Conservation (phyloP, 2,113 vertebrate genomes). For the Ancistrus triradiatus region DNA sequence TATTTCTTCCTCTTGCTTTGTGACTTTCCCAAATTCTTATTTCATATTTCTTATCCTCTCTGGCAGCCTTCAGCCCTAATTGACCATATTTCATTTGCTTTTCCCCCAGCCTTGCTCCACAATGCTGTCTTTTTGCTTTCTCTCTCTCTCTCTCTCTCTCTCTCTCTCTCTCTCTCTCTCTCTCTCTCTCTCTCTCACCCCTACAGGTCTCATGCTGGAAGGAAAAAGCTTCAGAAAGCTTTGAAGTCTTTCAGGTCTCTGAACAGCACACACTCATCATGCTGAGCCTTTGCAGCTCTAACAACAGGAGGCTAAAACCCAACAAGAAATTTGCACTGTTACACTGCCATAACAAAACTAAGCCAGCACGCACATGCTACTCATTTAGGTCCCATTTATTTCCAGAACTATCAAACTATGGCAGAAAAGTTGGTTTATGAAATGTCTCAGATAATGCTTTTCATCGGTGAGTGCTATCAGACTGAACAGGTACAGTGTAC, state of each 20-base stretch:
- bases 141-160: neutral
- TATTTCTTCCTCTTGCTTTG: neutral
- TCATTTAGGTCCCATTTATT: constrained; percentile 2
- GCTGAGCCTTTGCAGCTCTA: neutral
- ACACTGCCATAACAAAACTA: neutral
- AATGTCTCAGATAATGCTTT: too few species aligned
- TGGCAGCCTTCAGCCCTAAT: too few species aligned
- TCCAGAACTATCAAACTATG: neutral
- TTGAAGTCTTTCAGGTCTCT: constrained; percentile 30
- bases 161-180: neutral
- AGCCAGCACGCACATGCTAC: neutral
- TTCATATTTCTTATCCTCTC: constrained; percentile 3
- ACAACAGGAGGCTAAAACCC: constrained; percentile 24
- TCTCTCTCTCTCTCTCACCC: neutral
- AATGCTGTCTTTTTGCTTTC: neutral
- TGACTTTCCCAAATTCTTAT: too few species aligned
- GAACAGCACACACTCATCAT: neutral
- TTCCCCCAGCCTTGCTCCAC: neutral
- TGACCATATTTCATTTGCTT: neutral
- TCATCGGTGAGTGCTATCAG: too few species aligned
- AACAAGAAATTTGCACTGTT: constrained; percentile 16
- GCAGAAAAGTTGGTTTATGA: too few species aligned
- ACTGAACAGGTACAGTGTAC: too few species aligned
- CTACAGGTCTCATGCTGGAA: constrained; percentile 11
- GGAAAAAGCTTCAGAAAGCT: constrained; percentile 26